Evolutionary conservation across 2,113 vertebrate species (phyloP), one percentile per base, ranked within the genome.

Genomic region (Morone saxatilis): DNA sequence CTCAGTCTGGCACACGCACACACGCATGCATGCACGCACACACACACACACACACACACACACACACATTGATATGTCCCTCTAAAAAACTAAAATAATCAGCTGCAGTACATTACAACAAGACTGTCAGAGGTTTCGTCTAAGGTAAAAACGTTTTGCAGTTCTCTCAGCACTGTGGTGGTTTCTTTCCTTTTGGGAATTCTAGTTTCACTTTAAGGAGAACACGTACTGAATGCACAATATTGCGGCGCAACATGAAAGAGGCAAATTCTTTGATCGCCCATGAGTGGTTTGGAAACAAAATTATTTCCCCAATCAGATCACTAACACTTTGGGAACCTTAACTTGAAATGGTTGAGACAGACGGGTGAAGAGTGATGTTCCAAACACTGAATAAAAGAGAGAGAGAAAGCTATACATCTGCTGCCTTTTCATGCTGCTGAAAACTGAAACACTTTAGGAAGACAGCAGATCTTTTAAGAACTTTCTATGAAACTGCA

Each of bases 251-350:
- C 50, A 7, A 78, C 70, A 85, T 91, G 60, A 88, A 76, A 88
- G 80, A 79, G 70, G 66, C 7, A 40, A 62, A 65, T 31, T 70
- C 57, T 83, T 85, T 83, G 69, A 89, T 83, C 85, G 12, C 54
- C 71, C 69, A 65, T 54, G 59, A 76, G 66, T 54, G 51, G n/a
- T 51, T 57, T 48, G n/a, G 75, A 83, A 81, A 75, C 38, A 1
- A 84, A 83, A 73, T n/a, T 0, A 84, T 45, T 14, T 82, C 78
- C 63, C 80, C 38, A 78, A 68, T 71, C 76, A 63, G 65, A 78
- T 70, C 70, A 48, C 13, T 48, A 17, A 12, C 31, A 14, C 80
- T 81, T 76, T 63, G 57, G 74, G 48, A 78, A 76, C 20, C 59
- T 59, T 47, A 67, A 63, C 57, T 77, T 41, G 41, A 61, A 70